phyloP scores from a whole-genome alignment of 2,888 invertebrate genomes.

The Eilema sororculum region DNA sequence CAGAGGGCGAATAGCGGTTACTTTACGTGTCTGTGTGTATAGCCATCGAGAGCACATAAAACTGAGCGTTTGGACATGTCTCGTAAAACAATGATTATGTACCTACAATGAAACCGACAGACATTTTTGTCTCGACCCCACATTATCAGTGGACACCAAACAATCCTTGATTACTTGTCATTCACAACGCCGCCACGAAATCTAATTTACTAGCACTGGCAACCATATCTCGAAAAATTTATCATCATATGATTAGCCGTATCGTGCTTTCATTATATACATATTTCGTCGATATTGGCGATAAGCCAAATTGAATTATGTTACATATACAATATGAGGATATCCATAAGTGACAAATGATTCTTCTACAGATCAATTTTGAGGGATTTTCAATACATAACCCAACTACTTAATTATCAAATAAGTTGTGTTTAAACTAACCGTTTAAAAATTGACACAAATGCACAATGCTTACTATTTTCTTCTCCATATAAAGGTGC shows the following conservation, averaged over 20 bases:
- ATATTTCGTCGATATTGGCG: conserved; percentile 32
- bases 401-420: too few relatives aligned
- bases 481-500: background rate
- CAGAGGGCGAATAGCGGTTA: conserved; percentile 63
- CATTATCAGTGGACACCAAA: conserved; percentile 42
- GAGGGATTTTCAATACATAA: background rate
- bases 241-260: conserved; percentile 31
- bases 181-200: conserved; percentile 26
- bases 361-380: background rate
- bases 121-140: conserved; percentile 28
- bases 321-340: conserved; percentile 27
- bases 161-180: conserved; percentile 36
- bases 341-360: conserved; percentile 30
- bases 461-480: background rate
- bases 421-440: too few relatives aligned
- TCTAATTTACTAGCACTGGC: conserved; percentile 15
- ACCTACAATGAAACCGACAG: conserved; percentile 26
- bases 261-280: conserved; percentile 35
- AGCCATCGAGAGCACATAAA: conserved; percentile 27
- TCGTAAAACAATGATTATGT: conserved; percentile 40
- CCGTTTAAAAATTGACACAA: background rate
- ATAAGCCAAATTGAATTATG: conserved; percentile 37
- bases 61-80: conserved; percentile 22
- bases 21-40: conserved; percentile 28
- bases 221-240: conserved; percentile 26